Percentiles rank a stretch among this genome's conserved stretches.
Evolutionary conservation across 1,140 invertebrate genomes (phyloP).

Genomic region (Drosophila elegans): DNA sequence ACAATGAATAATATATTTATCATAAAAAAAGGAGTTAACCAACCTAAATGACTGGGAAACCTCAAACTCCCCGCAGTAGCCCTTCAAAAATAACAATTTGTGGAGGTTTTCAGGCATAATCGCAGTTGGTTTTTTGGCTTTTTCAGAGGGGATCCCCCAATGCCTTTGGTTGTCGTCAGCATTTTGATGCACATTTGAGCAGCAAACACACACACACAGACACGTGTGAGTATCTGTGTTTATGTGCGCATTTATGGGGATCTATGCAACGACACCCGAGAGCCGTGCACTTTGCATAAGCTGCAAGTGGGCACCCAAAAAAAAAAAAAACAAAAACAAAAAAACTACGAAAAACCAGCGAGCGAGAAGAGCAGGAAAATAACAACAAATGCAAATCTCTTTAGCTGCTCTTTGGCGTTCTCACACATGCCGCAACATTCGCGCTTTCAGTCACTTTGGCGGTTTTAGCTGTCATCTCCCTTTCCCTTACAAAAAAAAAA

Average conservation of each 20-base stretch:
- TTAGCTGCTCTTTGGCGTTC: conserved; percentile 67
- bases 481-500: neutral
- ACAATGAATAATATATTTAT: too few species aligned
- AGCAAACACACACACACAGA: conserved; percentile 4
- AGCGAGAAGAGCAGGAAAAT: conserved; percentile 9
- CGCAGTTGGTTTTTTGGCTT: conserved; percentile 33
- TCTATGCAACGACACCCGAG: conserved; percentile 45
- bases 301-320: conserved; percentile 54
- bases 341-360: neutral
- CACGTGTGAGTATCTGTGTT: neutral
- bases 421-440: conserved; percentile 58
- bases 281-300: conserved; percentile 68
- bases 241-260: conserved; percentile 47
- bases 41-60: neutral
- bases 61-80: neutral
- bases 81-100: neutral
- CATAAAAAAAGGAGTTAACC: too few species aligned
- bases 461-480: conserved; percentile 68
- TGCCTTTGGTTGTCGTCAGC: conserved; percentile 13
- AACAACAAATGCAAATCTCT: conserved; percentile 70
- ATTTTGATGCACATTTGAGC: conserved; percentile 45
- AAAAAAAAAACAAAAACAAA: conserved; percentile 28
- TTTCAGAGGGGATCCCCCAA: conserved; percentile 1
- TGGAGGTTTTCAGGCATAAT: conserved; percentile 18
- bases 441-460: conserved; percentile 75